Conservation (phyloP, 2,888 invertebrate genomes). For the Brenthis hecate region DNA sequence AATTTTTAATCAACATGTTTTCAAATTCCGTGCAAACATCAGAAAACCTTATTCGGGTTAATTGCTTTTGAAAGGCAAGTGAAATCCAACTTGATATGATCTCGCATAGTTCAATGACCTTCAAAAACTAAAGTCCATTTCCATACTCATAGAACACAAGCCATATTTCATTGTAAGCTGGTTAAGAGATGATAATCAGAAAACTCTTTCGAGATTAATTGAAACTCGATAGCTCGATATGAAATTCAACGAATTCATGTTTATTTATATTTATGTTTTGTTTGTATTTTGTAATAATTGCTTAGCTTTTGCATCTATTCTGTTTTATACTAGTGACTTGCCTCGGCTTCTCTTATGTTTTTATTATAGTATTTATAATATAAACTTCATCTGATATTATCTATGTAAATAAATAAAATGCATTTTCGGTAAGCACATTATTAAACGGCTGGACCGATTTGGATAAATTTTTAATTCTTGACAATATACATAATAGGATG, state of each 20-base stretch:
- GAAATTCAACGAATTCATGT: slow-evolving; percentile 40
- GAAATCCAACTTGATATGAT: slow-evolving; percentile 25
- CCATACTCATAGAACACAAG: slow-evolving; percentile 4
- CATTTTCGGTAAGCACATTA: no score
- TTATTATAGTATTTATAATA: no score
- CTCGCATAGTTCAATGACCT: slow-evolving; percentile 24
- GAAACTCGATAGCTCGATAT: slow-evolving; percentile 44
- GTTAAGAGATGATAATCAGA: slow-evolving; percentile 40
- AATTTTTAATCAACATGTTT: slow-evolving; percentile 16
- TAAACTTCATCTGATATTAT: no score
- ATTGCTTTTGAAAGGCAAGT: slow-evolving; percentile 16
- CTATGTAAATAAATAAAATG: no score
- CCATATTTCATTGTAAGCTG: slow-evolving; percentile 21
- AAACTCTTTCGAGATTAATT: slow-evolving; percentile 43
- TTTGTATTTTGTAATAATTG: slow-evolving; percentile 23
- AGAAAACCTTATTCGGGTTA: slow-evolving; percentile 20
- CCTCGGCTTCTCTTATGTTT: no score
- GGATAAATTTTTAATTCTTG: no score
- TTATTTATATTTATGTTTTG: slow-evolving; percentile 32
- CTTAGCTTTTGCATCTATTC: slow-evolving; percentile 23
- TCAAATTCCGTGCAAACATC: slow-evolving; percentile 13
- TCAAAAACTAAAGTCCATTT: background rate
- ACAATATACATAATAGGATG: no score
- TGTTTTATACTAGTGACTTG: slow-evolving; percentile 9
- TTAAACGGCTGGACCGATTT: no score